These are phyloP conservation scores for Platyura marginata DNA, from an alignment of 1,140 invertebrate species.

Conservation along the genomic window DNA sequence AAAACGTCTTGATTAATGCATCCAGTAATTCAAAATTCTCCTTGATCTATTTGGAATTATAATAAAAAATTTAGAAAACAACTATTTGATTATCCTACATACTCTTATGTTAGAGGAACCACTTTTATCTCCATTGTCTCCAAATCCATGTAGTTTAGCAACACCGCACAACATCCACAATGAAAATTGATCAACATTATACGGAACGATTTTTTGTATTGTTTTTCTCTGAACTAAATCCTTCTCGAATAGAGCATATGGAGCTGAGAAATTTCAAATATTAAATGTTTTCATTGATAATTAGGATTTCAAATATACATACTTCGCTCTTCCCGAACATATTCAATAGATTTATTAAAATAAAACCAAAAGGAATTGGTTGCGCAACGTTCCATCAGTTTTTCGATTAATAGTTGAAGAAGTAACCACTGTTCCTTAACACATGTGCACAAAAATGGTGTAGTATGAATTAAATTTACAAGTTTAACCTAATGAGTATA, in stretches of 20 bases:
- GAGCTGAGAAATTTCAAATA: background rate
- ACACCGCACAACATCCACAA: constrained; percentile 8
- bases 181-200: constrained; percentile 5
- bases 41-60: too few species aligned
- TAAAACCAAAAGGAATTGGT: constrained; percentile 11
- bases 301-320: constrained; percentile 6
- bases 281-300: constrained; percentile 1
- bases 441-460: constrained; percentile 19
- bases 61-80: too few species aligned
- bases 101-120: constrained; percentile 3
- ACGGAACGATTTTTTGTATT: background rate
- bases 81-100: background rate
- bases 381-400: background rate
- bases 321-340: background rate
- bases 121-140: constrained; percentile 5
- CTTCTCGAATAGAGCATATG: background rate
- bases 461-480: constrained; percentile 11
- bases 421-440: constrained; percentile 18
- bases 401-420: constrained; percentile 6
- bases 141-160: constrained; percentile 6
- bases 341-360: constrained; percentile 13
- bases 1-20: constrained; percentile 10
- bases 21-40: constrained; percentile 8
- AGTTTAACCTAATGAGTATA: constrained; percentile 6
- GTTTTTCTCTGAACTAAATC: too few species aligned